These are phyloP conservation scores for Rhynchopsitta pachyrhyncha DNA, from an alignment of 2,113 vertebrate species.

Conservation along the genomic window DNA sequence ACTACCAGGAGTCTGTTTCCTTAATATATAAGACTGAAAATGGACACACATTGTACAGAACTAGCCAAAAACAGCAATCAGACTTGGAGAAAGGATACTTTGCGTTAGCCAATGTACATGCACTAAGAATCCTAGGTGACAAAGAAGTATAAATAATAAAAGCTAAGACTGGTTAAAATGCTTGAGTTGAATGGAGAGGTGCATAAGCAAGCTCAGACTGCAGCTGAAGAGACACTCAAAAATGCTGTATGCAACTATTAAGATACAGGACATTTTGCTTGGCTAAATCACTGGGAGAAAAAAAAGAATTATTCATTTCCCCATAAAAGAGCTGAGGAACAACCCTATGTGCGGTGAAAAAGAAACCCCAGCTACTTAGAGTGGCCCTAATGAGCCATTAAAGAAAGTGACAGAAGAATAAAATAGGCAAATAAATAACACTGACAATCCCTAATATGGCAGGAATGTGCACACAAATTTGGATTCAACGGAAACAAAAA, in stretches of 20 bases:
- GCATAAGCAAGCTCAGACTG: not conserved
- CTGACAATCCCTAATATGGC: not conserved
- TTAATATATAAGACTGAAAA: not conserved
- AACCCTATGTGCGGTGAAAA: not conserved
- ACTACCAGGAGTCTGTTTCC: not conserved
- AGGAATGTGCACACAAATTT: not conserved
- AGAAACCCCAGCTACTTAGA: not conserved
- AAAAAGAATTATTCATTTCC: not conserved
- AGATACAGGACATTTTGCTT: not conserved
- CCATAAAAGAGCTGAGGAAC: not conserved
- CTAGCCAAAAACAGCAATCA: not conserved
- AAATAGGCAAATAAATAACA: not conserved
- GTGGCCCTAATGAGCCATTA: not conserved
- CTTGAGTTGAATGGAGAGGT: not conserved
- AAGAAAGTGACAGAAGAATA: not conserved
- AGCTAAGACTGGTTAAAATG: not conserved
- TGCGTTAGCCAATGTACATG: not conserved
- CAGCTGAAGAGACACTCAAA: not conserved
- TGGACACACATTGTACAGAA: not conserved
- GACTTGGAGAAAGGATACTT: not conserved
- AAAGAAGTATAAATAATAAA: not conserved
- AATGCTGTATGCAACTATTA: not conserved
- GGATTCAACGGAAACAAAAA: not conserved
- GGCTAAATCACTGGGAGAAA: not conserved
- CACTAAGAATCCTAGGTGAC: not conserved